Evolutionary conservation across 2,888 invertebrate genomes (phyloP).

Genomic region (Caenorhabditis sp.): DNA sequence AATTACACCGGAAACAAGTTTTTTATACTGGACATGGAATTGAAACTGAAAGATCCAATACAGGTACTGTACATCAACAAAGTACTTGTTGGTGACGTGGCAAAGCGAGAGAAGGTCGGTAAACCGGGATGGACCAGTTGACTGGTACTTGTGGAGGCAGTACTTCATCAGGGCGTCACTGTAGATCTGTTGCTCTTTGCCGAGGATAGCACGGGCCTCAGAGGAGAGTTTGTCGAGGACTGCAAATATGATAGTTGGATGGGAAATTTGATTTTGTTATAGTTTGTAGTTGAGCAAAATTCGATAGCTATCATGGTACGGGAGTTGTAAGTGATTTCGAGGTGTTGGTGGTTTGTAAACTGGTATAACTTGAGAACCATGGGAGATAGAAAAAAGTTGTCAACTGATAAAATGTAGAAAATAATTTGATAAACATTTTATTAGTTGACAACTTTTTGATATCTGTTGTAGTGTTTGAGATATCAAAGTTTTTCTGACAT

Average conservation of each 20-base stretch:
- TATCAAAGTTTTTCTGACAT: no score
- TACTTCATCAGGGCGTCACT: slow-evolving; percentile 8
- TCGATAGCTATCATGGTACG: no score
- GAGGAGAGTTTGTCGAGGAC: slow-evolving; percentile 7
- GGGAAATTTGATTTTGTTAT: no score
- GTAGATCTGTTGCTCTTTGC: neutral
- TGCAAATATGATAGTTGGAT: no score
- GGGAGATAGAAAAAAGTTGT: neutral
- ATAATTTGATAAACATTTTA: neutral
- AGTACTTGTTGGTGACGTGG: slow-evolving; percentile 27
- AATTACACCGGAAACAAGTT: slow-evolving; percentile 29
- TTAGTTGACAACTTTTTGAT: neutral
- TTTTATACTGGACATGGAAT: slow-evolving; percentile 43
- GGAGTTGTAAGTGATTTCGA: neutral
- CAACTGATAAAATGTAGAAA: neutral
- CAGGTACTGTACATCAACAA: slow-evolving; percentile 23
- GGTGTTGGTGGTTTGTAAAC: neutral
- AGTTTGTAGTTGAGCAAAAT: neutral
- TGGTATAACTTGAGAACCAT: neutral
- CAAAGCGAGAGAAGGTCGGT: slow-evolving; percentile 19
- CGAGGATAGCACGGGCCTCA: neutral
- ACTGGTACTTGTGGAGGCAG: slow-evolving; percentile 16
- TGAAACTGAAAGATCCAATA: slow-evolving; percentile 37
- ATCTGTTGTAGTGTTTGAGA: no score
- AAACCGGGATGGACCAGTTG: slow-evolving; percentile 15